Base-by-base conservation (phyloP, 2,797 vertebrate species). In the Danio kyathit region DNA sequence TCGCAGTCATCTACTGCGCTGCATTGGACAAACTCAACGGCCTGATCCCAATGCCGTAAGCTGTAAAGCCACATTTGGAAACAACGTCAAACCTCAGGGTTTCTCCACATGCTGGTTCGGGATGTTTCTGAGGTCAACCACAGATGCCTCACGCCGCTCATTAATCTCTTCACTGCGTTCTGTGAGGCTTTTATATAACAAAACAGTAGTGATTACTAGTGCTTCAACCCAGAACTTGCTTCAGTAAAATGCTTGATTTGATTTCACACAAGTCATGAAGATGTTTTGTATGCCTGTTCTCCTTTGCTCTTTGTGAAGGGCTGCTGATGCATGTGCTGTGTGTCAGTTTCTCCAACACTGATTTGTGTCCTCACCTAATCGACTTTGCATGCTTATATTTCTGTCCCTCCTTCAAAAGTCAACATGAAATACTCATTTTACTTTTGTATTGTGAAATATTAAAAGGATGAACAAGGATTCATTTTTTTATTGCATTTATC, bases 61-160 rank as follows among this genome's bases (percentile, higher is more conserved):
- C 48, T 4, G 8, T 52, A 29, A 76, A 67, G 63, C 74, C 76
- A 64, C 64, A 69, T 82, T 29, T 81, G 74, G 84, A 75, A 90
- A 86, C 77, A 3, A 74, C 14, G 77, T 89, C 84, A 91, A 89
- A 90, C 89, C 87, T 79, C 89, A 89, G 83, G 76, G 66, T 54
- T 65, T 84, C 81, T 87, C 21, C 76, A 69, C 85, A 17, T 64
- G 75, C 43, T 74, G 79, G 41, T 64, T 46, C 48, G 41, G 38
- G 69, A 64, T 70, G 61, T 65, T 44, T 76, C 56, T 71, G 56
- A 71, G 61, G 79, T 81, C 65, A 44, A 74, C 72, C 72, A 76
- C 48, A 76, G 9, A 79, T 41, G 52, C 19, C 56, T 66, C 52
- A 74, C 16, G 8, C 17, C 5, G 4, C 38, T 60, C 19, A 61